Evolutionary conservation across 2,113 vertebrate species (phyloP).

Genomic region (Cathartes aura): DNA sequence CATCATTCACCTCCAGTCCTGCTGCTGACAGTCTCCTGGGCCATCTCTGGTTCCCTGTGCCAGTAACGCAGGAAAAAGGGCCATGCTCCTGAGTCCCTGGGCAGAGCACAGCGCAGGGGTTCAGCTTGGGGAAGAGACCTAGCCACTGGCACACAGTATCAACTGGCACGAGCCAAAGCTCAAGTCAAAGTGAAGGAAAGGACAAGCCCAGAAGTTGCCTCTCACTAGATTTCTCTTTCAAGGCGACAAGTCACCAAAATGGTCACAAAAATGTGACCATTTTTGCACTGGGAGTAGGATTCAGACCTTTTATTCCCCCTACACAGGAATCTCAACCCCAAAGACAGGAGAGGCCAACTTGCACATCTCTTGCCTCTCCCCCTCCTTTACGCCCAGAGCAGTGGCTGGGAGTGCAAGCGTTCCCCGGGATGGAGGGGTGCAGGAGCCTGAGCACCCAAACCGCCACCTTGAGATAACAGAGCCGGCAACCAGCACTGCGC

Average conservation of each 20-base stretch:
- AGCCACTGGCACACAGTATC: not conserved
- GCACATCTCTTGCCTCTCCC: not conserved
- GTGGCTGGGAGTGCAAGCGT: not conserved
- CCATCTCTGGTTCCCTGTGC: not conserved
- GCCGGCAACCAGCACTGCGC: fast-evolving
- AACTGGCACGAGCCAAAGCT: fast-evolving
- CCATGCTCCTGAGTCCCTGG: fast-evolving
- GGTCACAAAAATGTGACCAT: not conserved
- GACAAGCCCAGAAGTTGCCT: not conserved
- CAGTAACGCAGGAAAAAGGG: fast-evolving
- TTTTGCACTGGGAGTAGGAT: not conserved
- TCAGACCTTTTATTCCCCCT: not conserved
- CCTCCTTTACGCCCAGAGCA: fast-evolving
- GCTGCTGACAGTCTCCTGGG: not conserved
- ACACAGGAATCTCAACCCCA: not conserved
- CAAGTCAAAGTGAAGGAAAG: not conserved
- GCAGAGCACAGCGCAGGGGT: not conserved
- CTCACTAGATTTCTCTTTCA: not conserved
- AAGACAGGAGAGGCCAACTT: not conserved
- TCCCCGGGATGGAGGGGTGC: fast-evolving
- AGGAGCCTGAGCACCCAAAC: not conserved
- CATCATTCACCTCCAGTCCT: not conserved
- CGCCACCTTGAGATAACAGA: not conserved
- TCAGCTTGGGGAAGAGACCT: not conserved
- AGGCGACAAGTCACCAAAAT: not conserved